Percentiles rank a stretch among this genome's conserved stretches.
These are phyloP conservation scores for Chauna torquata DNA, from an alignment of 2,113 vertebrate genomes.

Conservation along the genomic window DNA sequence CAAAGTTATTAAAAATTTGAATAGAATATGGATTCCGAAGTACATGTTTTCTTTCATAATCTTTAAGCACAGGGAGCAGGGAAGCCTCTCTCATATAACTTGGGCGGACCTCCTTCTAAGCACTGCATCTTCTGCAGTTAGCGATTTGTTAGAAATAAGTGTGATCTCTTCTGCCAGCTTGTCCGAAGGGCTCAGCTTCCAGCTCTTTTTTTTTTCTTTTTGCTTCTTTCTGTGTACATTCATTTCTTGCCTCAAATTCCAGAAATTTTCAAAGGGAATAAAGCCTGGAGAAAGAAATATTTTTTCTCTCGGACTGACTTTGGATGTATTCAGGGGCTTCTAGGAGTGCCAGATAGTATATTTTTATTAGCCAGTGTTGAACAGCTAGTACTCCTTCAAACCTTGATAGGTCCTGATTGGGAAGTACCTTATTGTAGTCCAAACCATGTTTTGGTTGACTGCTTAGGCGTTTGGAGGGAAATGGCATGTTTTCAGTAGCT, in stretches of 20 bases:
- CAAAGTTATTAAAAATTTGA: not conserved
- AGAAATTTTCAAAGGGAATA: not conserved
- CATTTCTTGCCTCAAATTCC: not conserved
- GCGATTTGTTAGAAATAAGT: not conserved
- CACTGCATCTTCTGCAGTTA: not conserved
- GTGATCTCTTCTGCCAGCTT: not conserved
- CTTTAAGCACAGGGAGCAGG: not conserved
- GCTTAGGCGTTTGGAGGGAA: not conserved
- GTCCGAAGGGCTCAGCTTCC: slow-evolving; percentile 5
- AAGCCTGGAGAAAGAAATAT: not conserved
- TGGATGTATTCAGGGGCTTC: not conserved
- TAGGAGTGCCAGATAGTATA: not conserved
- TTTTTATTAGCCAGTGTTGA: not conserved
- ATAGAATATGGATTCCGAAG: not conserved
- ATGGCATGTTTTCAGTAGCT: not conserved
- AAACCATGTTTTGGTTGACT: not conserved
- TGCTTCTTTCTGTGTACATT: not conserved
- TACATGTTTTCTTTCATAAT: not conserved
- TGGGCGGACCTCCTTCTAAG: not conserved
- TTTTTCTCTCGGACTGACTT: not conserved
- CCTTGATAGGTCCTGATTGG: not conserved
- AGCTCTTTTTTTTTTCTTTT: not conserved
- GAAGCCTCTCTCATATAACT: not conserved
- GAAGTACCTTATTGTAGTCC: not conserved
- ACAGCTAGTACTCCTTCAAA: not conserved